phyloP scores from a whole-genome alignment of 53 echinoderm and acorn worm species.

The Glandiceps talaboti region DNA sequence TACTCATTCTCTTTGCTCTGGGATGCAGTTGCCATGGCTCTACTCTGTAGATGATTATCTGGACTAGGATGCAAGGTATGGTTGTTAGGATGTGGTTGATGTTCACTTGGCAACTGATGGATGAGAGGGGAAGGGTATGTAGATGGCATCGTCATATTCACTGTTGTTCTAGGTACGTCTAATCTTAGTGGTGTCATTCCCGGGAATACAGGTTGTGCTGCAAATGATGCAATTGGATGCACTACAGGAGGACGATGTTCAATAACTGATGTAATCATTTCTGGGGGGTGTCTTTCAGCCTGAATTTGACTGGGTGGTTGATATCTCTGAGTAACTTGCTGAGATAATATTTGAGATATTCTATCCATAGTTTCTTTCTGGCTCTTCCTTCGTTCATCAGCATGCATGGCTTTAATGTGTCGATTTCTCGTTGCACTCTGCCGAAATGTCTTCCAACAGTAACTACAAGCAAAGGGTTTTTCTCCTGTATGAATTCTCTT shows the following conservation, averaged over 20 bases:
- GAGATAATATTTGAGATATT: neutral
- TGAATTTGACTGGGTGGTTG: neutral
- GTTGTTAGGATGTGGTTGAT: neutral
- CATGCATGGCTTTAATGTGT: neutral
- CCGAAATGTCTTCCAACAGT: neutral
- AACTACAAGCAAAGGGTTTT: neutral
- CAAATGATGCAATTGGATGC: neutral
- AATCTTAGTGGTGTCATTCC: neutral
- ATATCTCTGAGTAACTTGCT: neutral
- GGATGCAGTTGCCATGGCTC: neutral
- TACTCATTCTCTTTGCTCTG: neutral
- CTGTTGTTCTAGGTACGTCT: neutral
- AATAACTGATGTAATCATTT: neutral
- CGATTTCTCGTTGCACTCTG: neutral
- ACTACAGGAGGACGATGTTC: neutral
- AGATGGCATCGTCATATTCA: neutral
- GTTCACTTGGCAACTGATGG: neutral
- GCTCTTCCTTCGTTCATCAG: neutral
- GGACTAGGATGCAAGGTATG: neutral
- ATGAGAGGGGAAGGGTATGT: neutral
- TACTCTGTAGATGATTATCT: neutral
- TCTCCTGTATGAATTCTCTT: neutral
- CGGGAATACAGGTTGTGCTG: neutral
- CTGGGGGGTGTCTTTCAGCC: neutral
- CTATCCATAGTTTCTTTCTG: neutral